phyloP scores from a whole-genome alignment of 2,797 vertebrate genomes.

The Anguilla anguilla region DNA sequence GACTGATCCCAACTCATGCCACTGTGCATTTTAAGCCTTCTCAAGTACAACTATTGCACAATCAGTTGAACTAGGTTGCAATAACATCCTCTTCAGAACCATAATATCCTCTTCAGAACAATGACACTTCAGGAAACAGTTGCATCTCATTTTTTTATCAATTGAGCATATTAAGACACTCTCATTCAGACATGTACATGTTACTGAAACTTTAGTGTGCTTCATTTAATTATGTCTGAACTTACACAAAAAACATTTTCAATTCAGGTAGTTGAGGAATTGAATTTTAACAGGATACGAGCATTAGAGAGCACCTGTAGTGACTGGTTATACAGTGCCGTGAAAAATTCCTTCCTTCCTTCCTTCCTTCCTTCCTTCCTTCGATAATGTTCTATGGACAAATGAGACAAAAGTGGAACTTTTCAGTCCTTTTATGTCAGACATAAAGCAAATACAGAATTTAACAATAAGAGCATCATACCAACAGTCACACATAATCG shows the following conservation, averaged over 20 bases:
- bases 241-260: not conserved
- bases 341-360: no score
- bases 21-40: not conserved
- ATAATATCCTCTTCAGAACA: constrained; percentile 6
- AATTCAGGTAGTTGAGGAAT: not conserved
- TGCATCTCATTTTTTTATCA: not conserved
- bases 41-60: not conserved
- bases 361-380: no score
- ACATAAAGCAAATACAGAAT: no score
- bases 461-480: no score
- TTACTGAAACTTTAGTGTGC: not conserved
- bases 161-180: not conserved
- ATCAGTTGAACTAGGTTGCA: not conserved
- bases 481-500: no score
- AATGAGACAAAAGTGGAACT: no score
- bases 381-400: no score
- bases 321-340: not conserved
- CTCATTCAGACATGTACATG: not conserved
- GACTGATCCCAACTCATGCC: not conserved
- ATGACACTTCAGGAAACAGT: not conserved
- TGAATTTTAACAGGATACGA: not conserved
- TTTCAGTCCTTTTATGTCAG: no score
- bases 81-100: not conserved
- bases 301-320: not conserved
- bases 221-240: not conserved